phyloP scores from a whole-genome alignment of 2,888 invertebrate genomes.

The Drosophila tanythrix region DNA sequence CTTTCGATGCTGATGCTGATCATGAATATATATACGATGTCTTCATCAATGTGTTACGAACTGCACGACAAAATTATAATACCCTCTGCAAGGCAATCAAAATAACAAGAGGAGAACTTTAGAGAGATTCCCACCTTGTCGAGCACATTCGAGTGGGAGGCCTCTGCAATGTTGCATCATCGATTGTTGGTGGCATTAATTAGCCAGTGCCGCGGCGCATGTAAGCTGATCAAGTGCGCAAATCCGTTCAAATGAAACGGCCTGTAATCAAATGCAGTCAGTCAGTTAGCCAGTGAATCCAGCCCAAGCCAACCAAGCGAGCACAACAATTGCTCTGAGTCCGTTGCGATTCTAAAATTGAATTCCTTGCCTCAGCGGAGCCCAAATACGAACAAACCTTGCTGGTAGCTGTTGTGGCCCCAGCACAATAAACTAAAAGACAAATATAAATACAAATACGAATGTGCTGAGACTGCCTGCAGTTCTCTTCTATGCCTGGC shows the following conservation, averaged over 20 bases:
- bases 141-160: background rate
- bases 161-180: slow-evolving; percentile 1
- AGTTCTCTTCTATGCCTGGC: slow-evolving; percentile 29
- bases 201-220: slow-evolving; percentile 32
- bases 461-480: slow-evolving; percentile 54
- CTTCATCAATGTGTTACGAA: background rate
- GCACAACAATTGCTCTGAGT: slow-evolving; percentile 45
- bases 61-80: background rate
- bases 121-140: background rate
- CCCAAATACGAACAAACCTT: slow-evolving; percentile 69
- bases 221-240: slow-evolving; percentile 49
- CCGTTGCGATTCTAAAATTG: slow-evolving; percentile 76
- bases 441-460: slow-evolving; percentile 70
- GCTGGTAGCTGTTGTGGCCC: slow-evolving; percentile 43
- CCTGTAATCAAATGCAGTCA: slow-evolving; percentile 66
- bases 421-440: slow-evolving; percentile 79
- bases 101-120: background rate
- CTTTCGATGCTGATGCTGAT: no score
- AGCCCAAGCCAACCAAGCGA: slow-evolving; percentile 7
- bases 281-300: slow-evolving; percentile 13
- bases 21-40: no score
- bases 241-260: slow-evolving; percentile 58
- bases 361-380: slow-evolving; percentile 77
- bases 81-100: background rate
- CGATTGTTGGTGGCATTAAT: slow-evolving; percentile 42